Base-by-base conservation (phyloP, 1,140 invertebrate species). In the Cheumatopsyche charites region DNA sequence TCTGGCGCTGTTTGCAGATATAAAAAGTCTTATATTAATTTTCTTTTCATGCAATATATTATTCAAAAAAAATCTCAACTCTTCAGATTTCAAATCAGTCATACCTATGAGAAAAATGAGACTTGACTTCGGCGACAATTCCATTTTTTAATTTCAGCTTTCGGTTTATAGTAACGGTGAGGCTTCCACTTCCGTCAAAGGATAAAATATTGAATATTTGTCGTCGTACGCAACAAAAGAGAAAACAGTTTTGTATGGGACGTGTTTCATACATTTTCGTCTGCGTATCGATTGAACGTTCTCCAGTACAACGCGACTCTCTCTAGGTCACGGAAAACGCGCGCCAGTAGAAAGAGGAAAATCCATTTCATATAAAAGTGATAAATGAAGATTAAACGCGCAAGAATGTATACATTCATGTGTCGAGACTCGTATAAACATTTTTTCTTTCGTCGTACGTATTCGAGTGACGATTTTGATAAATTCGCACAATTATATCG, bases 21-120 rank as follows among this genome's bases (percentile, higher is more conserved):
- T n/a, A n/a, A 62, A 65, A 71, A 67, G 69, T 70, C 66, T 69
- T 75, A 75, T 72, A 75, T 75, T 75, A 75, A 75, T 75, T 75
- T 72, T 66, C 58, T n/a, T n/a, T n/a, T n/a, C n/a, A n/a, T n/a
- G n/a, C n/a, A n/a, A n/a, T n/a, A n/a, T n/a, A n/a, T n/a, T n/a
- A n/a, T n/a, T n/a, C n/a, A 15, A 17, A n/a, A 9, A 36, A 15
- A 52, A 7, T 52, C 47, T 52, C 47, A 17, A 36, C 9, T 36
- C 29, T 3, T 36, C 29, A 36, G 9, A 36, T 2, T 42, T 42
- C 41, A 5, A 42, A 42, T 6, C 41, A 42, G 5, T 42, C 12
- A 6, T 12, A 42, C 5, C 41, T 5, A 13, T 2, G 43, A 4
- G 43, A 47, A 47, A 15, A 47, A 47, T 47, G 29, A 36, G 29